A percentile compares a stretch with the other conserved stretches of the same genome.
These are phyloP conservation scores for Drosophila multiciliata DNA, from an alignment of 2,888 invertebrate genomes.

Conservation along the genomic window DNA sequence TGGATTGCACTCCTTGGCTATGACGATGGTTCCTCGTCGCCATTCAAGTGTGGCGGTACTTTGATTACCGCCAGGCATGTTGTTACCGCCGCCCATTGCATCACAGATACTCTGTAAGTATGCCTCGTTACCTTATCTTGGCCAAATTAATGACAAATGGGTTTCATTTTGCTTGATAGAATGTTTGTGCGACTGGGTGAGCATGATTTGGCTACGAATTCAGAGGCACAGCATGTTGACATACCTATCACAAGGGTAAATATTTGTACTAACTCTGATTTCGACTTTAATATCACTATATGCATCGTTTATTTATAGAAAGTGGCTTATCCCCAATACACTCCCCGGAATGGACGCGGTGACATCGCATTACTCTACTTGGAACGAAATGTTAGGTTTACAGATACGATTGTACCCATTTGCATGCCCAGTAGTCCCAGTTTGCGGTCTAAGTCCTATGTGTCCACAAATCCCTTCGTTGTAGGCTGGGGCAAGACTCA, in stretches of 20 bases:
- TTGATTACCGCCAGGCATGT: slow-evolving; percentile 87
- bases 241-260: slow-evolving; percentile 86
- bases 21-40: slow-evolving; percentile 83
- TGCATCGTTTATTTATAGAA: slow-evolving; percentile 46
- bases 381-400: slow-evolving; percentile 86
- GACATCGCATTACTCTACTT: slow-evolving; percentile 92
- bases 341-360: slow-evolving; percentile 86
- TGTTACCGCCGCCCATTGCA: slow-evolving; percentile 87
- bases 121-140: neutral
- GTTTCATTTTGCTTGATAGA: slow-evolving; percentile 37
- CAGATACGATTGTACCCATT: slow-evolving; percentile 88
- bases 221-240: slow-evolving; percentile 87
- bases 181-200: slow-evolving; percentile 90
- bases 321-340: slow-evolving; percentile 76
- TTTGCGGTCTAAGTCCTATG: slow-evolving; percentile 86
- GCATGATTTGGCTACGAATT: slow-evolving; percentile 88
- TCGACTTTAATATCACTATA: too few relatives aligned
- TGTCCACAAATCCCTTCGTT: slow-evolving; percentile 88
- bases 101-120: slow-evolving; percentile 79
- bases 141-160: neutral
- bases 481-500: slow-evolving; percentile 87
- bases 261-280: too few relatives aligned
- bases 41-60: slow-evolving; percentile 86
- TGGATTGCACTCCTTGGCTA: slow-evolving; percentile 92
- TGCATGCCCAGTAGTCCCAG: slow-evolving; percentile 89